A percentile compares a stretch with the other conserved stretches of the same genome.
These are phyloP conservation scores for Pachypsylla venusta DNA, from an alignment of 1,140 invertebrate species.

Conservation along the genomic window DNA sequence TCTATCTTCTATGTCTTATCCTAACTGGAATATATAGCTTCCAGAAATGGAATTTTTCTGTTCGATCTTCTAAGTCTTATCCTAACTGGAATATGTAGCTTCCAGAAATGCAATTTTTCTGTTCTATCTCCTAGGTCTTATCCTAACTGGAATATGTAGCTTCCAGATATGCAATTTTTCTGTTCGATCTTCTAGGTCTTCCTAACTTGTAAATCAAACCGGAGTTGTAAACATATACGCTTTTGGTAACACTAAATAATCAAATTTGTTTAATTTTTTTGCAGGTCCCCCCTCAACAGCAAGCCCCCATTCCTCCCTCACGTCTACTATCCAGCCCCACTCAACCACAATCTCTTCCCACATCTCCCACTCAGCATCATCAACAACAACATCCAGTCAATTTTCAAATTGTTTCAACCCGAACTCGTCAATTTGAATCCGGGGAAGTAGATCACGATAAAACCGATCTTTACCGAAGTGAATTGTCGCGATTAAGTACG, in stretches of 20 bases:
- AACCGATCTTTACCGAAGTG: conserved; percentile 52
- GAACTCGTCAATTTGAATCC: conserved; percentile 56
- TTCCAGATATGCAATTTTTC: no score
- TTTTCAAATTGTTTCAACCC: conserved; percentile 46
- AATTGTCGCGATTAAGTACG: conserved; percentile 49
- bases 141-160: no score
- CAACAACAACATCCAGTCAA: neutral
- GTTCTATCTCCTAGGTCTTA: no score
- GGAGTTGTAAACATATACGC: no score
- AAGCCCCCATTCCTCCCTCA: neutral
- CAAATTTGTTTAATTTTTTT: conserved; percentile 24
- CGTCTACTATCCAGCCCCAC: conserved; percentile 20
- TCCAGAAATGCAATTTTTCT: no score
- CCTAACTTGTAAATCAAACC: no score
- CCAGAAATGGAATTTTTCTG: no score
- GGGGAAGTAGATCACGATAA: conserved; percentile 40
- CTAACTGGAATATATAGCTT: no score
- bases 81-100: no score
- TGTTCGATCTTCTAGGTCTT: no score
- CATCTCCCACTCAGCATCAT: conserved; percentile 21
- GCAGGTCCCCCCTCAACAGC: conserved; percentile 15
- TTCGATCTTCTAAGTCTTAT: no score
- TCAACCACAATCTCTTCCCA: conserved; percentile 31
- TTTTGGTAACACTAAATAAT: conserved; percentile 13
- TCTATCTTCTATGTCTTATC: no score